Conservation (phyloP, 1,140 invertebrate species). For the Catajapyx aquilonaris region DNA sequence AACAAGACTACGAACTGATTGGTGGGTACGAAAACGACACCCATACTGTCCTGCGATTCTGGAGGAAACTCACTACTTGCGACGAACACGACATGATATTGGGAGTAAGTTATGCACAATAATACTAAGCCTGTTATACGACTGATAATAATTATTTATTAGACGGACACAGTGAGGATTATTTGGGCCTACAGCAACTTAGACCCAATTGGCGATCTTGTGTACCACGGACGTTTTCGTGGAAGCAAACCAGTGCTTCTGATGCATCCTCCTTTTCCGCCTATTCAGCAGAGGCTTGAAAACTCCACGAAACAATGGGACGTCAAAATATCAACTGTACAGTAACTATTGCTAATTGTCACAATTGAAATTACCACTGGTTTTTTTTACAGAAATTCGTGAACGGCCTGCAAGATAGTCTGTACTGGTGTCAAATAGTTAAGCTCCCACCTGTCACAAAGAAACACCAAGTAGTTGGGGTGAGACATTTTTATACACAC, state of each 20-base stretch:
- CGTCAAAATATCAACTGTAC: no score
- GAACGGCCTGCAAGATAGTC: no score
- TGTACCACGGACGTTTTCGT: no score
- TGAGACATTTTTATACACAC: no score
- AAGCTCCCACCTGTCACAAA: constrained; percentile 37
- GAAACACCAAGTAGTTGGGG: constrained; percentile 63
- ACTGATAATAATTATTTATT: constrained; percentile 13
- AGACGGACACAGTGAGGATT: constrained; percentile 53
- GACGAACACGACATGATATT: constrained; percentile 42
- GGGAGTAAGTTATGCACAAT: constrained; percentile 47
- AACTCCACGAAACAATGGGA: no score
- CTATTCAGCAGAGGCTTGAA: no score
- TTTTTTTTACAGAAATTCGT: no score
- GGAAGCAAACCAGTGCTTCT: no score
- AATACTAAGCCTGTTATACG: no score
- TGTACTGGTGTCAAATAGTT: constrained; percentile 77
- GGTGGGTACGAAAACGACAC: constrained; percentile 48
- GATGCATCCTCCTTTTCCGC: no score
- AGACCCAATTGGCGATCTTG: constrained; percentile 39
- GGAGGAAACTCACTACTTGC: constrained; percentile 52
- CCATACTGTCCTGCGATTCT: constrained; percentile 51
- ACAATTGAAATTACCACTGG: no score
- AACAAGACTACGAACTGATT: constrained; percentile 49
- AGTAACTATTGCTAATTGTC: no score
- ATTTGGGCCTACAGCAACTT: constrained; percentile 47